A percentile compares a stretch with the other conserved stretches of the same genome.
phyloP scores from a whole-genome alignment of 2,797 vertebrate species.

The Vespertilio murinus region DNA sequence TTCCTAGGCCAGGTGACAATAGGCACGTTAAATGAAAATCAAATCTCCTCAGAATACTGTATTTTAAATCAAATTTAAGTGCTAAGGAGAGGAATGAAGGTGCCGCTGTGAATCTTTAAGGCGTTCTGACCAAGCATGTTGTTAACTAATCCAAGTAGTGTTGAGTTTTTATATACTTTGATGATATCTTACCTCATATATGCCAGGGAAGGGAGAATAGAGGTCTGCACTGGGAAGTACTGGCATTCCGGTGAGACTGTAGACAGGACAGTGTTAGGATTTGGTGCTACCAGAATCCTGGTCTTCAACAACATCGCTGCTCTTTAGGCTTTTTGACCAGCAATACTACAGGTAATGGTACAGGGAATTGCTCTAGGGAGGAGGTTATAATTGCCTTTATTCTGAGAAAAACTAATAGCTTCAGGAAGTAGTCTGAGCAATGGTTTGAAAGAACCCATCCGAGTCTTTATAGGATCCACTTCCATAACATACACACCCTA shows the following conservation, averaged over 20 bases:
- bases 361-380: neutral
- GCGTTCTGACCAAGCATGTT: neutral
- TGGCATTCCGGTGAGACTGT: neutral
- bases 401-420: constrained; percentile 18
- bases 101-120: neutral
- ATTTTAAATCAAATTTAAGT: constrained; percentile 19
- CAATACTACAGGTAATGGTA: neutral
- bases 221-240: neutral
- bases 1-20: constrained; percentile 1
- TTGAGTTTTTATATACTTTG: neutral
- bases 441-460: neutral
- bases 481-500: neutral
- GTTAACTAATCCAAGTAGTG: constrained; percentile 9
- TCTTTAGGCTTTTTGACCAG: neutral
- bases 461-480: neutral
- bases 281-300: neutral
- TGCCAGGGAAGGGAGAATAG: neutral
- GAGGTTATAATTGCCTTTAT: constrained; percentile 2
- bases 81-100: neutral
- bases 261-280: neutral
- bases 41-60: constrained; percentile 2
- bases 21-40: neutral
- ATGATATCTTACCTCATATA: neutral
- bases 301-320: neutral
- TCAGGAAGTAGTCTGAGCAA: neutral